Evolutionary conservation across 2,797 vertebrate genomes (phyloP), one percentile per base, ranked within the genome.

Genomic region (Chelmon rostratus): DNA sequence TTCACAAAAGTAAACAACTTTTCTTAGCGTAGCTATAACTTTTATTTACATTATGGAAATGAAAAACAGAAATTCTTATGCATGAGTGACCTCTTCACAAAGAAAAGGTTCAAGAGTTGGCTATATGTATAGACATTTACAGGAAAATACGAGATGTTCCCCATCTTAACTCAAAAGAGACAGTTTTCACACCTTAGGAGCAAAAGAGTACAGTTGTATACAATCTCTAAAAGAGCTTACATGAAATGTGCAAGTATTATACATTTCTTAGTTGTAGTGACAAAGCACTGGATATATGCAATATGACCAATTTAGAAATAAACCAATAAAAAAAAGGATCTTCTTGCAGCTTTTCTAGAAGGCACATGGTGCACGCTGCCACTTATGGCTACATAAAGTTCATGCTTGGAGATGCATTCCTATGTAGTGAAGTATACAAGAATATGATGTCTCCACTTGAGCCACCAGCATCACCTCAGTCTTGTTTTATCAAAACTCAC

Each of bases 31-130:
- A 84, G 69, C 77, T 91, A 89, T 86, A 90, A 83, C 72, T 89
- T 96, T 96, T 96, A 96, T 96, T 96, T 96, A 96, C 96, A 96
- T 58, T 72, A 75, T 93, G 76, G 88, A 90, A 89, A 92, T 83
- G 77, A 82, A 91, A 91, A 88, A 81, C 70, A 85, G 73, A 84
- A 85, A 84, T 68, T 63, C 44, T 46, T 78, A 91, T 85, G 78
- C 72, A 82, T 83, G 58, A 23, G 37, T 81, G 35, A 76, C 78
- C 82, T 88, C 67, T 89, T 89, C 76, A 79, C 49, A 80, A 82
- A 81, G 78, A 88, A 91, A 89, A 82, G 73, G 84, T 58, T 78
- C 16, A 71, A 74, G 63, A 78, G 50, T 69, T 85, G 78, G 59
- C 70, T 88, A 76, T 85, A 88, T 80, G 86, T 81, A 79, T 79